Percentiles rank a stretch among this genome's conserved stretches.
phyloP scores from a whole-genome alignment of 2,888 invertebrate genomes.

The Caenorhabditis afra region DNA sequence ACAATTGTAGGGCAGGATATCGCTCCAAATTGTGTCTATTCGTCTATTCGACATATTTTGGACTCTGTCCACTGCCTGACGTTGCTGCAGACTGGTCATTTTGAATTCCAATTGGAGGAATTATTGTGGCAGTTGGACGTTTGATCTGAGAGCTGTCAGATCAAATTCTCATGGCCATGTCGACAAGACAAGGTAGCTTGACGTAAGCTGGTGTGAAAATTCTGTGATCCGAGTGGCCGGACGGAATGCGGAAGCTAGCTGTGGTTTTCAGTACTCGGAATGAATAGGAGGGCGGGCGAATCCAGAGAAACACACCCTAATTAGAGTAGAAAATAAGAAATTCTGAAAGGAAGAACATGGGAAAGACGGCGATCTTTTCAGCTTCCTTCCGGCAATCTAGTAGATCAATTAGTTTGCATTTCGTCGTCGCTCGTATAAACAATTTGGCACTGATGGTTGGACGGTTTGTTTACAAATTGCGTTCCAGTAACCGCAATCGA shows the following conservation, averaged over 20 bases:
- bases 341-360: slow-evolving; percentile 22
- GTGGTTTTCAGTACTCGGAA: neutral
- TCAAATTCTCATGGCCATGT: slow-evolving; percentile 17
- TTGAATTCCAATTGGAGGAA: slow-evolving; percentile 32
- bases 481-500: neutral
- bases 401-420: slow-evolving; percentile 20
- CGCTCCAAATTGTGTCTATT: slow-evolving; percentile 22
- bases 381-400: slow-evolving; percentile 26
- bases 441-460: too few species aligned
- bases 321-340: slow-evolving; percentile 18
- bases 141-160: slow-evolving; percentile 13
- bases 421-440: slow-evolving; percentile 26
- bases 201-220: slow-evolving; percentile 35
- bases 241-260: neutral
- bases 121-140: neutral
- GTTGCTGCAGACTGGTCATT: slow-evolving; percentile 27
- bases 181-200: slow-evolving; percentile 13
- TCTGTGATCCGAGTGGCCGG: slow-evolving; percentile 9
- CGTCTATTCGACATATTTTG: slow-evolving; percentile 29
- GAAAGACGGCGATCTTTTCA: neutral
- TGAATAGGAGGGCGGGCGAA: neutral
- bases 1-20: neutral
- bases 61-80: neutral
- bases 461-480: slow-evolving; percentile 43
- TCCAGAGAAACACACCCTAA: slow-evolving; percentile 21